phyloP scores from a whole-genome alignment of 2,797 vertebrate species.

The Alosa sapidissima region DNA sequence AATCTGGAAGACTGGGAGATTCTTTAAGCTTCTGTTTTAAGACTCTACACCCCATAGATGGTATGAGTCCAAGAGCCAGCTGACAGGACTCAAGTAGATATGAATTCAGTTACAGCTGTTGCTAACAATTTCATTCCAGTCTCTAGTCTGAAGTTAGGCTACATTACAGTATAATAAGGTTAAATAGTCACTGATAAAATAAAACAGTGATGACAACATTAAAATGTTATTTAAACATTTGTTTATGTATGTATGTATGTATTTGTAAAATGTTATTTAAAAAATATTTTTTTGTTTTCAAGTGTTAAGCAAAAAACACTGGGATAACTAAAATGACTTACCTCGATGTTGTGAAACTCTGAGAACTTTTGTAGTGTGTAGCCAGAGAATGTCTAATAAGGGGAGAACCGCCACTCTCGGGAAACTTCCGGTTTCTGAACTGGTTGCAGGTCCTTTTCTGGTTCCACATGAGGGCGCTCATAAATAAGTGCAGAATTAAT shows the following conservation, averaged over 20 bases:
- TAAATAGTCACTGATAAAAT: background rate
- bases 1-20: slow-evolving; percentile 37
- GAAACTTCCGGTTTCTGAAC: too few species aligned
- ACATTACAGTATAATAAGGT: background rate
- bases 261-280: too few species aligned
- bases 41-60: background rate
- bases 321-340: background rate
- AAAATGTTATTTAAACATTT: too few species aligned
- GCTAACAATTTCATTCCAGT: background rate
- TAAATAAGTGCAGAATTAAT: too few species aligned
- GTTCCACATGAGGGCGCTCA: too few species aligned
- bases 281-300: too few species aligned
- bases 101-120: background rate
- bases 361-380: background rate
- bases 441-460: too few species aligned
- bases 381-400: background rate
- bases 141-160: background rate
- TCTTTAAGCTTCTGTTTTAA: slow-evolving; percentile 14
- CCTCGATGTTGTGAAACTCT: background rate
- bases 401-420: too few species aligned
- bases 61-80: background rate
- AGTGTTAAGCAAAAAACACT: too few species aligned
- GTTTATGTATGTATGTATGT: too few species aligned
- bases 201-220: too few species aligned
- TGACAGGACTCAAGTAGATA: background rate